A percentile compares a stretch with the other conserved stretches of the same genome.
These are phyloP conservation scores for Acanthococcus lagerstroemiae DNA, from an alignment of 2,888 invertebrate species.

Conservation along the genomic window DNA sequence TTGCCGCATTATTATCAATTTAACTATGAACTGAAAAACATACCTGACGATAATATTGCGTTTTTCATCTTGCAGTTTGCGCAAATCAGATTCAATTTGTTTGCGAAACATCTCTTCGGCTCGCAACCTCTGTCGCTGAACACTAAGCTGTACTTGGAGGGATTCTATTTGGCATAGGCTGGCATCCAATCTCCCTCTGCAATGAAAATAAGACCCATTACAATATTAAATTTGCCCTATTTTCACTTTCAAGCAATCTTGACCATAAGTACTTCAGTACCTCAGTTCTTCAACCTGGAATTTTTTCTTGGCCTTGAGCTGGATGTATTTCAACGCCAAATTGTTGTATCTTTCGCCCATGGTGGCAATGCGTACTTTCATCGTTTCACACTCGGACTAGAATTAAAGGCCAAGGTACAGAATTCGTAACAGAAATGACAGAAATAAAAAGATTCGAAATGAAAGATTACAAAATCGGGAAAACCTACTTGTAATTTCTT, in stretches of 20 bases:
- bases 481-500: slow-evolving; percentile 39
- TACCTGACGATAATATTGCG: slow-evolving; percentile 37
- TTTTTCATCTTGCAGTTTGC: slow-evolving; percentile 38
- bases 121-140: slow-evolving; percentile 39
- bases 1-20: background rate
- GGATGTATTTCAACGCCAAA: slow-evolving; percentile 40
- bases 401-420: too few species aligned
- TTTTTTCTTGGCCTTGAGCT: slow-evolving; percentile 40
- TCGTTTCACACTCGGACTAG: slow-evolving; percentile 35
- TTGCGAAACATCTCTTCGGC: slow-evolving; percentile 41
- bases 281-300: slow-evolving; percentile 40
- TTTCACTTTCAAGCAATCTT: background rate
- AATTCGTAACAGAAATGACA: background rate
- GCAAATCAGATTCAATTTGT: slow-evolving; percentile 40
- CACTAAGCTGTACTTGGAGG: slow-evolving; percentile 39
- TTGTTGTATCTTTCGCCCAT: slow-evolving; percentile 40
- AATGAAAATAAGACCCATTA: slow-evolving; percentile 16
- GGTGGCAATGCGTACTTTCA: slow-evolving; percentile 38
- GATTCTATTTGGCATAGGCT: slow-evolving; percentile 40
- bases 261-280: slow-evolving; percentile 32
- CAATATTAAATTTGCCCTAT: background rate
- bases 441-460: background rate
- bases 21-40: background rate
- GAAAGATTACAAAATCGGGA: background rate
- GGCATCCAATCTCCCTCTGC: slow-evolving; percentile 39